These are phyloP conservation scores for Laticauda colubrina DNA, from an alignment of 2,113 vertebrate genomes.

Conservation along the genomic window DNA sequence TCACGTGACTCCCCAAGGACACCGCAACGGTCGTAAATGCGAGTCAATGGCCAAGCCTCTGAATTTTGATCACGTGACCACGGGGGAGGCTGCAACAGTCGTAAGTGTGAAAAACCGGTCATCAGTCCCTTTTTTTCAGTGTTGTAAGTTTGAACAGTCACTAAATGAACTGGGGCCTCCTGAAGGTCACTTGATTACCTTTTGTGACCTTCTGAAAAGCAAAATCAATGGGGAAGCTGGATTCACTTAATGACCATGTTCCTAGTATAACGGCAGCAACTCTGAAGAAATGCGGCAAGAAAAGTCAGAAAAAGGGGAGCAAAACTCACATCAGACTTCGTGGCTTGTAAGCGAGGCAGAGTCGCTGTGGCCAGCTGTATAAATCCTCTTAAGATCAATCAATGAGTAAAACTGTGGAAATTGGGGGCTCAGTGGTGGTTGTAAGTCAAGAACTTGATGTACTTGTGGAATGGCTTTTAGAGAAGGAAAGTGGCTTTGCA, in stretches of 20 bases:
- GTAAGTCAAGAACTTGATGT: background rate
- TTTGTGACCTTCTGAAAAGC: background rate
- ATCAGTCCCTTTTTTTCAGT: background rate
- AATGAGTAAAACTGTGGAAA: too few relatives aligned
- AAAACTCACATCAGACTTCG: background rate
- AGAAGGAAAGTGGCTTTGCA: background rate
- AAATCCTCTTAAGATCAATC: too few relatives aligned
- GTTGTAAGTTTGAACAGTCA: background rate
- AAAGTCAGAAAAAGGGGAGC: background rate
- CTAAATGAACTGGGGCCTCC: background rate
- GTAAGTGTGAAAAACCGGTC: rapidly evolving
- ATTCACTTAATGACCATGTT: background rate
- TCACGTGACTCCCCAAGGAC: background rate
- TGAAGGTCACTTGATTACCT: background rate
- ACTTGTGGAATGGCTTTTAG: background rate
- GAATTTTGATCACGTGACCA: background rate
- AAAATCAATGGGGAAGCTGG: background rate
- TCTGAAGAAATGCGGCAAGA: background rate
- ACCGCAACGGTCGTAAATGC: background rate
- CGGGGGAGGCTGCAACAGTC: rapidly evolving
- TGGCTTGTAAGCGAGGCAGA: background rate
- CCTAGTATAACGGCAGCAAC: background rate
- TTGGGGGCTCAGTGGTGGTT: background rate
- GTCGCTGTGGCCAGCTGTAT: rapidly evolving
- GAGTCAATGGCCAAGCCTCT: too few relatives aligned